Evolutionary conservation across 2,888 invertebrate genomes (phyloP), one percentile per base, ranked within the genome.

Genomic region (Lutraria lutraria): DNA sequence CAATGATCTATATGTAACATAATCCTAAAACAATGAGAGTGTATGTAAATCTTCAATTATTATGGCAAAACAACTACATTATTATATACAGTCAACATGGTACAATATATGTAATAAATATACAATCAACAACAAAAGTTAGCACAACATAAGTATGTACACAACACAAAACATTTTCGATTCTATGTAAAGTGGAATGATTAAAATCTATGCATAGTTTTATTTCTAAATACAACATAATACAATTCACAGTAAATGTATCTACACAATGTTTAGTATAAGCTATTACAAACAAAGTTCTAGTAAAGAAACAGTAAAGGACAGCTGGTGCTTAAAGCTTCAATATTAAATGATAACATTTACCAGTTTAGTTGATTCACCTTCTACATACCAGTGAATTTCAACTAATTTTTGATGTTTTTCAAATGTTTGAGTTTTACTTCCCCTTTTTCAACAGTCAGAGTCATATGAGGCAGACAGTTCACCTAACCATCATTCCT

Each of bases 151-250:
- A 34, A 31, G 0, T 76, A 0, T 76, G 16, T 76, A 83, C 0
- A 81, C 60, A 83, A 68, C 60, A 68, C 52, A 83, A 68, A 83
- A 83, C 68, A 76, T 83, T 68, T 83, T 83, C 83, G 83, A 68
- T 83, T 83, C 83, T 83, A 83, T 52, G 15, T 29, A 60, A 83
- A 84, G n/a, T 84, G 84, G 84, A 84, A 84, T 84, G 84, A 84
- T 84, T 84, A 76, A 84, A 84, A 84, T 84, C 76, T 54, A 84
- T 84, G 84, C 84, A 84, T 84, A 84, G 84, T 34, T 76, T 76
- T 76, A 19, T 76, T 76, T 76, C 76, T 76, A 76, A 31, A 76
- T 16, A 76, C 76, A 76, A 76, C 31, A 76, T 3, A 19, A 76
- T 76, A 76, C 34, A 76, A 19, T 76, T 6, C 63, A 68, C 43